Evolutionary conservation across 2,113 vertebrate species (phyloP), one percentile per base, ranked within the genome.

Genomic region (Podarcis raffonei): DNA sequence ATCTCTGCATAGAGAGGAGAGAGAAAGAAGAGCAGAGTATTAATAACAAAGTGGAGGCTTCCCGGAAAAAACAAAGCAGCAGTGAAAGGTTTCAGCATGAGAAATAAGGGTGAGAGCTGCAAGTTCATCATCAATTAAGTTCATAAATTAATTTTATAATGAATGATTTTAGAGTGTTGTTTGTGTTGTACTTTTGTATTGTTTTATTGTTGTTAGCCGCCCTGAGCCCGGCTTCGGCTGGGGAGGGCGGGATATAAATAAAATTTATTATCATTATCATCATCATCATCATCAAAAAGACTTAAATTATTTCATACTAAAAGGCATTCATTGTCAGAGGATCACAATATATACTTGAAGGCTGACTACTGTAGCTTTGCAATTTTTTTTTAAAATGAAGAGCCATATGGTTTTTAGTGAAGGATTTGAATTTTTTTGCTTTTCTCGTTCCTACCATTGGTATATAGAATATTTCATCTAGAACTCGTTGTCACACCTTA

Each of bases 1-100:
- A 97, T 95, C 92, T 96, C 97, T 98, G 95, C 81, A 53, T 11
- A 48, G 3, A 25, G 88, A 74, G 93, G 84, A 89, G 37, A 87
- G 86, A 74, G 27, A 92, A 76, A 68, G 20, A 87, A 3, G 0
- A 69, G 59, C 11, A 90, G 16, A 48, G 11, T 4, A 5, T 20
- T 2, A 59, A 39, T 15, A 87, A 90, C 32, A 8, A 25, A 30
- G 30, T 25, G 0, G 15, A 71, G 16, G 22, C 12, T 78, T n/a
- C 23, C 13, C 39, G 15, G 25, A 62, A n/a, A 4, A 20, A n/a
- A n/a, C 57, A 81, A 80, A 79, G n/a, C 48, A 35, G 57, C 11
- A 62, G 42, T 32, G 5, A 30, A 59, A 39, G 16, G 9, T 53
- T 79, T 89, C 77, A 81, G 5, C 65, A 88, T 91, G n/a, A 78